These are phyloP conservation scores for Pontoporia blainvillei DNA, from an alignment of 2,113 vertebrate species.

Conservation along the genomic window DNA sequence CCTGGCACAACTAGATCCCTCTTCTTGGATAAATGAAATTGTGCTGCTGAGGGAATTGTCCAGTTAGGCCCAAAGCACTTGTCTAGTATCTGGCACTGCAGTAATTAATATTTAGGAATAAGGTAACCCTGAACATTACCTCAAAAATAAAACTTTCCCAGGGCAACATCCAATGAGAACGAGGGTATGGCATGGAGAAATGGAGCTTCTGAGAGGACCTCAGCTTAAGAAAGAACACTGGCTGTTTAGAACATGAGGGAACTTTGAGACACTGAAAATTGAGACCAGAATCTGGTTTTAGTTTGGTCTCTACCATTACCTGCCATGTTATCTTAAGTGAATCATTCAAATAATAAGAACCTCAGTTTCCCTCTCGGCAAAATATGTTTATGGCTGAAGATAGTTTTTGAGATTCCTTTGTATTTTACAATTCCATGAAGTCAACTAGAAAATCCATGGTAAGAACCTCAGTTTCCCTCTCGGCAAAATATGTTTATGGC, in stretches of 20 bases:
- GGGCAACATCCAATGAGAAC: neutral
- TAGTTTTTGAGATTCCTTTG: neutral
- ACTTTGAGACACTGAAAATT: neutral
- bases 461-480: neutral
- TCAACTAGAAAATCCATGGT: too few species aligned
- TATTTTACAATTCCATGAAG: neutral
- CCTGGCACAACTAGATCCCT: neutral
- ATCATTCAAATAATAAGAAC: neutral
- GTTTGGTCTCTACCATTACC: neutral
- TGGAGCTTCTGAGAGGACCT: neutral
- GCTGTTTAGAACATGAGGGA: neutral
- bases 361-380: neutral
- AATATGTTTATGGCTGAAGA: neutral
- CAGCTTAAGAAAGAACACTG: neutral
- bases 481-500: neutral
- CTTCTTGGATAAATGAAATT: neutral
- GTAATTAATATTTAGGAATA: neutral
- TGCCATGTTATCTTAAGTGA: neutral
- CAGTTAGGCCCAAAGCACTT: neutral
- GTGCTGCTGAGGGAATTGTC: neutral
- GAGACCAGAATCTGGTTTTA: neutral
- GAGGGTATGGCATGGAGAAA: rapidly evolving
- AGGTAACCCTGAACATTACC: neutral
- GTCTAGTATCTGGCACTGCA: neutral
- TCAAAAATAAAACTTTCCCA: neutral